Conservation (phyloP, 2,113 vertebrate genomes). For the Vulpes lagopus region DNA sequence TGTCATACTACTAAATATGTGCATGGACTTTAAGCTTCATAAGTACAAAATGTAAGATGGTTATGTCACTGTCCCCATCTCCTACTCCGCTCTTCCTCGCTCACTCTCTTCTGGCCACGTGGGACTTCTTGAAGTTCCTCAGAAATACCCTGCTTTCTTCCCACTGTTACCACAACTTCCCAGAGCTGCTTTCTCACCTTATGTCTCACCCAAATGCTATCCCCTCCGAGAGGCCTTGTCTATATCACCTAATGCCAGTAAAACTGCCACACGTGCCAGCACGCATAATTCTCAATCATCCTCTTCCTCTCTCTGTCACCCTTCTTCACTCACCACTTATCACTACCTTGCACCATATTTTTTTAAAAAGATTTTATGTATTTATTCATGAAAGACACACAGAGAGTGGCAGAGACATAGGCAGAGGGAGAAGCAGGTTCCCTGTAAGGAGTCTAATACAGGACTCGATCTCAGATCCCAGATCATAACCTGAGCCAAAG, state of each 20-base stretch:
- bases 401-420: too few species aligned
- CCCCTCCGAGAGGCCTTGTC: neutral
- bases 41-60: neutral
- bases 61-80: neutral
- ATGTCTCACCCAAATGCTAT: neutral
- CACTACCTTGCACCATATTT: neutral
- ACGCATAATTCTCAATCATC: neutral
- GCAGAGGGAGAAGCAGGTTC: too few species aligned
- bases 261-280: neutral
- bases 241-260: neutral
- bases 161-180: neutral
- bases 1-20: neutral
- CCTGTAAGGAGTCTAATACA: too few species aligned
- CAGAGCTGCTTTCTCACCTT: neutral
- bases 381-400: too few species aligned
- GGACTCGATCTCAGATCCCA: too few species aligned
- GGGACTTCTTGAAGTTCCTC: neutral
- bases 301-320: too few species aligned
- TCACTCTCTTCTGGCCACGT: neutral
- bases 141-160: neutral
- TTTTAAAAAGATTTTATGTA: too few species aligned
- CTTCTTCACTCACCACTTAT: neutral
- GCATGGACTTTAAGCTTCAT: neutral
- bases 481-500: too few species aligned
- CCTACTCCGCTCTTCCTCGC: neutral